Evolutionary conservation across 2,113 vertebrate species (phyloP), one percentile per base, ranked within the genome.

Genomic region (Nannobrachium achirus): DNA sequence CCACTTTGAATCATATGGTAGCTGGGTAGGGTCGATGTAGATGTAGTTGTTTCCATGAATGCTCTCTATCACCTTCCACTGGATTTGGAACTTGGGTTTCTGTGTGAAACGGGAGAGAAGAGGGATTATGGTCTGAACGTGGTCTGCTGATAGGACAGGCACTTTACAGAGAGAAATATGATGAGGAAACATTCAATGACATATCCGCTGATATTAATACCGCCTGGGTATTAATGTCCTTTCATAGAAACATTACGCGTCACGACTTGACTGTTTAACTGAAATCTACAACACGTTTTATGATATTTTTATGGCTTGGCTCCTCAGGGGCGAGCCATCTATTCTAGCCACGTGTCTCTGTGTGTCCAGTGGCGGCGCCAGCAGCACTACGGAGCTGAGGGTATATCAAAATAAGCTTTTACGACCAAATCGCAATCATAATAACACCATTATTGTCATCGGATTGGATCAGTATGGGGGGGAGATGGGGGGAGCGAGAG

Each of bases 31-130:
- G 67, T 99, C 96, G 0, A 99, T 95, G 40, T 97, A 99, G 39
- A 92, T 97, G 86, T 99, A 99, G 62, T 92, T 95, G 84, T 99
- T 98, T 73, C 95, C 97, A 61, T 95, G 93, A 6, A 92, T 94
- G 71, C 92, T 92, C 74, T 98, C 95, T 0, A 99, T 95, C 75
- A 99, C 97, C 89, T 98, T 98, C 98, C 98, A 99, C 55, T 94
- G 91, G 68, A 98, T 94, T 80, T 98, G 95, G 84, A 97, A 99
- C 86, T 95, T 98, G 9, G 96, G 97, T 88, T 96, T 97, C 97
- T 99, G 91, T 75, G 52, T 0, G 16, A 13, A 52, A 71, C 72
- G 8, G 11, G 48, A 63, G 41, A 64, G 7, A 39, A 61, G 33
- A 79, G 46, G n/a, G 10, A 14, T 6, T 10, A 13, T 10, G n/a